Percentiles rank a stretch among this genome's conserved stretches.
Evolutionary conservation across 1,140 invertebrate genomes (phyloP).

Genomic region (Neuroterus valhalla): DNA sequence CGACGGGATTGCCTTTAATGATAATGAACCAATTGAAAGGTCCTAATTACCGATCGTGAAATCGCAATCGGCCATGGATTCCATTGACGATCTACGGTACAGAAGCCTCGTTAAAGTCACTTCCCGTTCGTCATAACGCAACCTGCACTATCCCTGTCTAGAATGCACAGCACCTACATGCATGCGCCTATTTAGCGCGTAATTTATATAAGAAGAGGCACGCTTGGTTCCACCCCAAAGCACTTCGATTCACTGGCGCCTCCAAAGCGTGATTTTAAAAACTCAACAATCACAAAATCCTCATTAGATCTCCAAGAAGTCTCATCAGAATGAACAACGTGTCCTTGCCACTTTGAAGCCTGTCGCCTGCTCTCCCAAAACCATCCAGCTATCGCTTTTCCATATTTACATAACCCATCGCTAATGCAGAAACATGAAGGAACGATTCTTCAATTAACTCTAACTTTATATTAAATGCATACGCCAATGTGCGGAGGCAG

Average conservation of each 20-base stretch:
- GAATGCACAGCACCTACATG: constrained; percentile 48
- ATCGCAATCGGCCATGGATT: constrained; percentile 33
- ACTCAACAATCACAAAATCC: constrained; percentile 8
- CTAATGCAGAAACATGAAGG: not conserved
- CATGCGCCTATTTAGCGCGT: constrained; percentile 69
- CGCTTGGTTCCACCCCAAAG: constrained; percentile 75
- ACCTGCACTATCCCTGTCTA: constrained; percentile 45
- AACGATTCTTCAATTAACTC: constrained; percentile 50
- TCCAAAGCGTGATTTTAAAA: constrained; percentile 35
- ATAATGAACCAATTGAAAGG: constrained; percentile 28
- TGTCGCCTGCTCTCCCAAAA: not conserved
- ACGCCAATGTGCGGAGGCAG: constrained; percentile 69
- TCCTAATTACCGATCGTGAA: constrained; percentile 23
- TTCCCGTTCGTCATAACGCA: constrained; percentile 58
- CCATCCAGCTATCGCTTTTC: not conserved
- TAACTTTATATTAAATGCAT: constrained; percentile 64
- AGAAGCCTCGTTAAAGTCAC: constrained; percentile 50
- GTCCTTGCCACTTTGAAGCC: not conserved
- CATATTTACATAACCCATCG: not conserved
- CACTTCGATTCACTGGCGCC: constrained; percentile 69
- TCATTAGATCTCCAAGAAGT: too few species aligned
- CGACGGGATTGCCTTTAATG: not conserved
- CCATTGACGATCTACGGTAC: constrained; percentile 31
- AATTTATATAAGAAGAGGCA: constrained; percentile 74
- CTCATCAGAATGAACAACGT: not conserved